phyloP scores from a whole-genome alignment of 2,113 vertebrate genomes.

The Mixornis gularis region DNA sequence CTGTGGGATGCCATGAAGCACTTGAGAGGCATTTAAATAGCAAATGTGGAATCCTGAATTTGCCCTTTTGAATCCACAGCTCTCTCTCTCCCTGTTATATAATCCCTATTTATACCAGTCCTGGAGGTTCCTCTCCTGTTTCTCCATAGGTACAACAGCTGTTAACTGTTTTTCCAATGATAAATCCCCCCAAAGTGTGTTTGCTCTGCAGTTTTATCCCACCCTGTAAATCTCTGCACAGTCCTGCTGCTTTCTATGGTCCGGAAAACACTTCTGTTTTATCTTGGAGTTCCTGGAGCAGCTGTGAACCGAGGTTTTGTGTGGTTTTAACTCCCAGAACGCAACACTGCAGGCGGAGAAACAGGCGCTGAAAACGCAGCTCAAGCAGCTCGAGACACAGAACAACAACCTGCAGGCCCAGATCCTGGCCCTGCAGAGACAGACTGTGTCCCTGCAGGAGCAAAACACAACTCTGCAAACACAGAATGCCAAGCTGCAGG shows the following conservation, averaged over 20 bases:
- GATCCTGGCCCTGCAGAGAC: constrained; percentile 91
- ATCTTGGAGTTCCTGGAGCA: background rate
- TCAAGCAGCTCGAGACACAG: constrained; percentile 93
- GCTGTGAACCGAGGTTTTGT: background rate
- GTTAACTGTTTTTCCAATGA: background rate
- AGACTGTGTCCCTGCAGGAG: constrained; percentile 90
- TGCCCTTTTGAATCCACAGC: background rate
- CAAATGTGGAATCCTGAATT: background rate
- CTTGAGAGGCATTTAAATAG: background rate
- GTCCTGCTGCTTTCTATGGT: background rate
- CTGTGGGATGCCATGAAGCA: background rate
- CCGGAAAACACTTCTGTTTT: background rate
- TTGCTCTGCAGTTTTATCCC: background rate
- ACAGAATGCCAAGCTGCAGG: constrained; percentile 97
- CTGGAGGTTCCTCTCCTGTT: background rate
- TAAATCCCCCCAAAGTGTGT: background rate
- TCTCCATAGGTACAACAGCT: background rate
- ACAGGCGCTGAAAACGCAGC: constrained; percentile 89
- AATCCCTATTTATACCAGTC: background rate
- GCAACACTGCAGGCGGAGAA: constrained; percentile 97
- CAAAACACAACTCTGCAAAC: constrained; percentile 94
- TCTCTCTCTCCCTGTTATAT: background rate
- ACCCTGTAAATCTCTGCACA: background rate
- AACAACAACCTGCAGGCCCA: constrained; percentile 94
- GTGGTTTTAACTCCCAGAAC: constrained; percentile 75